Conservation (phyloP, 2,888 invertebrate species). For the Blastobasis adustella region DNA sequence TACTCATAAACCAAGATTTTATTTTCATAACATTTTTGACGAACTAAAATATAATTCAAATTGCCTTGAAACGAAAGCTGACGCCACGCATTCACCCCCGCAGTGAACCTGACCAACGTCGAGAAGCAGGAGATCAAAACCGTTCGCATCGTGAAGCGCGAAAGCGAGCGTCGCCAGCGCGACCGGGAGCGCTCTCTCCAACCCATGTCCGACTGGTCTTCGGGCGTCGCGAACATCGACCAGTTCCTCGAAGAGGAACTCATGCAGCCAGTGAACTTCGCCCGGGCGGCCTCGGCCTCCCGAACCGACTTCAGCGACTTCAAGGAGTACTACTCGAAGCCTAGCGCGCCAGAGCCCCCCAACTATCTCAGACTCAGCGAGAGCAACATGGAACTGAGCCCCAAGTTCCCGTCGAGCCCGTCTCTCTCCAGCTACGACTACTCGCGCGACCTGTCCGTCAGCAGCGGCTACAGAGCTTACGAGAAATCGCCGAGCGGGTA, state of each 20-base stretch:
- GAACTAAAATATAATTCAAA: too few species aligned
- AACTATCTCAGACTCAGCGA: constrained; percentile 45
- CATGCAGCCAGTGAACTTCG: constrained; percentile 46
- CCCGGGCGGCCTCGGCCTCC: constrained; percentile 71
- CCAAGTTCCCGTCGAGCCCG: constrained; percentile 65
- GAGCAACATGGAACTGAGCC: constrained; percentile 58
- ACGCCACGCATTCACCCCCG: too few species aligned
- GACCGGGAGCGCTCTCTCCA: constrained; percentile 81
- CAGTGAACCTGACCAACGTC: constrained; percentile 77
- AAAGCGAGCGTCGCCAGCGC: constrained; percentile 89
- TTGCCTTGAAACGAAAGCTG: too few species aligned
- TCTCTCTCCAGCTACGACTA: constrained; percentile 65
- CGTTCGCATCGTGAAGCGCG: constrained; percentile 93
- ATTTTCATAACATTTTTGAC: too few species aligned
- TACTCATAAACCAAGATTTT: too few species aligned
- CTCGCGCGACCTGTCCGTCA: constrained; percentile 55
- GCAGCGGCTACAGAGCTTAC: constrained; percentile 56
- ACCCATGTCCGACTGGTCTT: constrained; percentile 65
- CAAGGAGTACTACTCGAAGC: constrained; percentile 50
- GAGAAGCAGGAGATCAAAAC: constrained; percentile 95
- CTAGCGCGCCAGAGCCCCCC: constrained; percentile 37
- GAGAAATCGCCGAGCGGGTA: constrained; percentile 40
- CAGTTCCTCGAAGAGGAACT: constrained; percentile 68
- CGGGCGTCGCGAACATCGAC: constrained; percentile 57
- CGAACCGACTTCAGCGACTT: constrained; percentile 57